phyloP scores from a whole-genome alignment of 1,140 invertebrate species.

The Rhagoletis zephyria region DNA sequence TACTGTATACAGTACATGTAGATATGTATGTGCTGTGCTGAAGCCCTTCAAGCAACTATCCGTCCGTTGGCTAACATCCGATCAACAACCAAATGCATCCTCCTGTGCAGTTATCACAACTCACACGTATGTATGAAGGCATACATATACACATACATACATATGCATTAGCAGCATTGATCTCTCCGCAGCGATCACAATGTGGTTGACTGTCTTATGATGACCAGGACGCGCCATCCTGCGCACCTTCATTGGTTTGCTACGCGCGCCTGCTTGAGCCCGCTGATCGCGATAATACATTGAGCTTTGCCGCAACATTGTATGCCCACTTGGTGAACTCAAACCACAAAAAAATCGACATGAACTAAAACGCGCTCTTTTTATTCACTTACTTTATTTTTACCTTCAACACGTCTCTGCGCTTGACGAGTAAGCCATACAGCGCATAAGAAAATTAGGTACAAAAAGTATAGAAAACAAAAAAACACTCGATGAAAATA shows the following conservation, averaged over 20 bases:
- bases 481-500: neutral
- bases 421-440: slow-evolving; percentile 21
- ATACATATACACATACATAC: neutral
- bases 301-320: neutral
- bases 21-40: neutral
- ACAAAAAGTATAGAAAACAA: neutral
- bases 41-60: neutral
- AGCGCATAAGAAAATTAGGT: neutral
- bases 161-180: too few relatives aligned
- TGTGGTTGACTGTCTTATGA: too few relatives aligned
- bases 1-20: neutral
- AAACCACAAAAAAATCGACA: neutral
- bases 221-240: neutral
- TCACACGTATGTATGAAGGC: neutral
- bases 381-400: neutral
- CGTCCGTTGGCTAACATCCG: slow-evolving; percentile 10
- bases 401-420: neutral
- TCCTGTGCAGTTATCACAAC: slow-evolving; percentile 13
- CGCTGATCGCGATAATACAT: slow-evolving; percentile 30
- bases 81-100: slow-evolving; percentile 27
- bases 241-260: neutral
- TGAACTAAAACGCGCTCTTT: neutral
- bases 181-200: too few relatives aligned
- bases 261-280: slow-evolving; percentile 19
- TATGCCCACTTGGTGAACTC: neutral